These are phyloP conservation scores for Ophioninae sp. DNA, from an alignment of 2,888 invertebrate genomes.

Conservation along the genomic window DNA sequence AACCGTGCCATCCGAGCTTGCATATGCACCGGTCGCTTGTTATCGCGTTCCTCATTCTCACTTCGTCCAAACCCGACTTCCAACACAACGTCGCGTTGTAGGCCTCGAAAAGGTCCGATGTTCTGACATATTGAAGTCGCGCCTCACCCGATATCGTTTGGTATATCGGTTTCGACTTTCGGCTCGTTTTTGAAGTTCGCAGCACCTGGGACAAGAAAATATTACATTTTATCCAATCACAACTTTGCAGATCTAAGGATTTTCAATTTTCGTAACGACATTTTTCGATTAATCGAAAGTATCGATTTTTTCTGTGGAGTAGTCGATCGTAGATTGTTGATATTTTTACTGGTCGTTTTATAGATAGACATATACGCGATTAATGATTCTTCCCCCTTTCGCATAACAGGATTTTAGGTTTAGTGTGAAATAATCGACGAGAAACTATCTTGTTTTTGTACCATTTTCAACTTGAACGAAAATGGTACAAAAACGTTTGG, in stretches of 20 bases:
- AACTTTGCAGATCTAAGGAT: neutral
- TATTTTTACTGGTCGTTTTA: no score
- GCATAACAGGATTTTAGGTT: no score
- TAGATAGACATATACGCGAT: no score
- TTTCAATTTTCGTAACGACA: neutral
- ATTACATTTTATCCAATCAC: neutral
- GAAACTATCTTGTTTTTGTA: no score
- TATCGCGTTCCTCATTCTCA: conserved; percentile 71
- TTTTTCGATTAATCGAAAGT: no score
- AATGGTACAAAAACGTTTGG: no score
- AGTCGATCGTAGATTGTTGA: no score
- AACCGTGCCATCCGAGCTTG: conserved; percentile 85
- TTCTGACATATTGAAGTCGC: conserved; percentile 73
- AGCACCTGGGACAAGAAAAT: conserved; percentile 60
- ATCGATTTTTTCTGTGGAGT: no score
- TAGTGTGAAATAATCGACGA: no score
- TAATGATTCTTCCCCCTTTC: no score
- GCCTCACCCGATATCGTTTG: conserved; percentile 73
- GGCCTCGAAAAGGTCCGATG: conserved; percentile 71
- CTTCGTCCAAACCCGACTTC: conserved; percentile 73
- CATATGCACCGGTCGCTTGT: conserved; percentile 82
- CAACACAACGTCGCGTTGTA: conserved; percentile 77
- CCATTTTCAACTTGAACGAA: no score
- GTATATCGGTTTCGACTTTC: conserved; percentile 67
- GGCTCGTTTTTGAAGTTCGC: conserved; percentile 57